Conservation (phyloP, 92 coral and sea anemone species). For the Porites rus region DNA sequence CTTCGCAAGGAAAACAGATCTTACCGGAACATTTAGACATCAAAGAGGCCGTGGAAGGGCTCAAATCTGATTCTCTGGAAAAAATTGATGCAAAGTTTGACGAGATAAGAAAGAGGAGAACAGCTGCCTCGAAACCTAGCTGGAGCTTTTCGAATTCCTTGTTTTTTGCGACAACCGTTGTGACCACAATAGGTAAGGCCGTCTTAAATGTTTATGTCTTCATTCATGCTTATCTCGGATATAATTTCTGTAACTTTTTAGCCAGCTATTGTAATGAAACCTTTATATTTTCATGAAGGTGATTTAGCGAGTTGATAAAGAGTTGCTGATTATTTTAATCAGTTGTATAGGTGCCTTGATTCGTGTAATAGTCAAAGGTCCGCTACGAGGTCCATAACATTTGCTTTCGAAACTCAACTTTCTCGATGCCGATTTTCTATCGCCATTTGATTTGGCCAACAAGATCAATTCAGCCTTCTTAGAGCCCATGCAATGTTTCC, state of each 20-base stretch:
- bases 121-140: slow-evolving; percentile 69
- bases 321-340: too few species aligned
- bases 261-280: not conserved
- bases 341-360: too few species aligned
- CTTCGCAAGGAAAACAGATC: slow-evolving; percentile 60
- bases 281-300: too few species aligned
- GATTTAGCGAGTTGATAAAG: too few species aligned
- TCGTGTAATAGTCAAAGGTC: too few species aligned
- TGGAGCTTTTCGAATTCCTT: slow-evolving; percentile 92
- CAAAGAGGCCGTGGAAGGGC: slow-evolving; percentile 51
- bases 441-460: too few species aligned
- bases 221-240: not conserved
- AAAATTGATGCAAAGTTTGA: slow-evolving; percentile 63
- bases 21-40: slow-evolving; percentile 67
- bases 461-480: too few species aligned
- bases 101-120: slow-evolving; percentile 51
- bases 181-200: slow-evolving; percentile 86
- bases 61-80: slow-evolving; percentile 63
- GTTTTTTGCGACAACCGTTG: slow-evolving; percentile 88
- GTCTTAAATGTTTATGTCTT: not conserved
- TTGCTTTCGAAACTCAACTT: too few species aligned
- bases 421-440: too few species aligned
- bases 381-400: too few species aligned
- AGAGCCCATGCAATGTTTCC: too few species aligned
- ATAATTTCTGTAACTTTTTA: not conserved